Evolutionary conservation across 2,888 invertebrate species (phyloP).

Genomic region (Iphiclides podalirius): DNA sequence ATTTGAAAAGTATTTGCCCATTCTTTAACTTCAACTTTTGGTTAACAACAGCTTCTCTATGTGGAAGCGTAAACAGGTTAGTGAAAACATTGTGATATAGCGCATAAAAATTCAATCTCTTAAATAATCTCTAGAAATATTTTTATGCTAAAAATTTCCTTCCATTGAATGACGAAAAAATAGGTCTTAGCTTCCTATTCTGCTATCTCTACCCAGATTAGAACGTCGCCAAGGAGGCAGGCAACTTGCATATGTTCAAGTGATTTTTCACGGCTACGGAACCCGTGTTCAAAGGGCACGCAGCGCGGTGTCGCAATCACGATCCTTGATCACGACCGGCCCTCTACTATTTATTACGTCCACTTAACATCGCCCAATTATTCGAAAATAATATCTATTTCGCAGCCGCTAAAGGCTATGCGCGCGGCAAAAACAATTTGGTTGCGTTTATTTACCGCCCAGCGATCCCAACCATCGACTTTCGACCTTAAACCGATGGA

Average conservation of each 20-base stretch:
- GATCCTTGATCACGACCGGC: constrained; percentile 75
- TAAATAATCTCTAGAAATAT: too few relatives aligned
- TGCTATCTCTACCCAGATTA: constrained; percentile 62
- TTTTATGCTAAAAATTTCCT: too few relatives aligned
- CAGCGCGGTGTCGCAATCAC: constrained; percentile 77
- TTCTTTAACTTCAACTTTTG: too few relatives aligned
- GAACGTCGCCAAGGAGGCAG: constrained; percentile 59
- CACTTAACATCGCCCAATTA: constrained; percentile 31
- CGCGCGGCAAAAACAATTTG: constrained; percentile 32
- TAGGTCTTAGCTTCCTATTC: too few relatives aligned
- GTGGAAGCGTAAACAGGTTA: too few relatives aligned
- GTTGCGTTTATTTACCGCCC: constrained; percentile 29
- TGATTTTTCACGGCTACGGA: constrained; percentile 78
- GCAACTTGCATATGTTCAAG: constrained; percentile 75
- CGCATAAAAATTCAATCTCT: too few relatives aligned
- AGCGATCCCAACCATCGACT: constrained; percentile 30
- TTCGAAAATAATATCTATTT: constrained; percentile 42
- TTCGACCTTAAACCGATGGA: constrained; percentile 38
- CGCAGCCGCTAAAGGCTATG: constrained; percentile 35
- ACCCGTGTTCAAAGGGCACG: constrained; percentile 77
- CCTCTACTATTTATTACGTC: constrained; percentile 62
- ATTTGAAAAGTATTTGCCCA: too few relatives aligned
- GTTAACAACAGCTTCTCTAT: too few relatives aligned
- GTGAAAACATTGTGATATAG: too few relatives aligned
- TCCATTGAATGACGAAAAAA: too few relatives aligned